These are phyloP conservation scores for Diadumene lineata DNA, from an alignment of 92 coral and sea anemone species.

Conservation along the genomic window DNA sequence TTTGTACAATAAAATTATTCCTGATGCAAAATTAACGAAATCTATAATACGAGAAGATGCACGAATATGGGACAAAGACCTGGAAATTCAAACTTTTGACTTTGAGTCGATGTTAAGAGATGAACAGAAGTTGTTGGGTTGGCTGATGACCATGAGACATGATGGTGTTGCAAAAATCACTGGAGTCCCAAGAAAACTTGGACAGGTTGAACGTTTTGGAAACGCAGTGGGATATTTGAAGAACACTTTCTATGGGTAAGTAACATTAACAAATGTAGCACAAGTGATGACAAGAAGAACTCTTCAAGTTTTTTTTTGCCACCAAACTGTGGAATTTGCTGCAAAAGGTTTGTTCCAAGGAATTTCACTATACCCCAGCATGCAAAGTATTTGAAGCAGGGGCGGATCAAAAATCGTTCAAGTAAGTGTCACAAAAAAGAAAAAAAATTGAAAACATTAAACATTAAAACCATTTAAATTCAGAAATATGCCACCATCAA, in stretches of 20 bases:
- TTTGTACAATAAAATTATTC: constrained; percentile 49
- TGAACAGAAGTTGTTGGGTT: constrained; percentile 57
- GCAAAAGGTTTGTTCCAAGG: too few relatives aligned
- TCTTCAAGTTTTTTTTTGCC: too few relatives aligned
- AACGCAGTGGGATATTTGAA: constrained; percentile 65
- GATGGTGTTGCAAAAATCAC: constrained; percentile 67
- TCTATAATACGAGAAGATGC: constrained; percentile 38
- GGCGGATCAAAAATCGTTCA: too few relatives aligned
- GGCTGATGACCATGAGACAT: constrained; percentile 59
- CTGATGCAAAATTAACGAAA: constrained; percentile 69
- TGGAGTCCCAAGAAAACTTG: constrained; percentile 64
- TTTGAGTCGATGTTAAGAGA: constrained; percentile 56
- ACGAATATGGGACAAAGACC: constrained; percentile 67
- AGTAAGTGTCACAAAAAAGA: too few relatives aligned
- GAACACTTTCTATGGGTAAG: constrained; percentile 71
- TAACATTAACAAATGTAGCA: too few relatives aligned
- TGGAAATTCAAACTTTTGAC: constrained; percentile 56
- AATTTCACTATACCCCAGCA: too few relatives aligned
- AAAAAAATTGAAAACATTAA: too few relatives aligned
- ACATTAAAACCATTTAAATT: too few relatives aligned
- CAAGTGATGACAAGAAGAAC: too few relatives aligned
- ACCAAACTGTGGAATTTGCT: too few relatives aligned
- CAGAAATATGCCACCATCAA: too few relatives aligned
- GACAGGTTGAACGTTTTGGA: constrained; percentile 73
- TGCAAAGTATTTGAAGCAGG: too few relatives aligned